A percentile compares a stretch with the other conserved stretches of the same genome.
These are phyloP conservation scores for Zoanthus gigantus DNA, from an alignment of 92 coral and sea anemone species.

Conservation along the genomic window DNA sequence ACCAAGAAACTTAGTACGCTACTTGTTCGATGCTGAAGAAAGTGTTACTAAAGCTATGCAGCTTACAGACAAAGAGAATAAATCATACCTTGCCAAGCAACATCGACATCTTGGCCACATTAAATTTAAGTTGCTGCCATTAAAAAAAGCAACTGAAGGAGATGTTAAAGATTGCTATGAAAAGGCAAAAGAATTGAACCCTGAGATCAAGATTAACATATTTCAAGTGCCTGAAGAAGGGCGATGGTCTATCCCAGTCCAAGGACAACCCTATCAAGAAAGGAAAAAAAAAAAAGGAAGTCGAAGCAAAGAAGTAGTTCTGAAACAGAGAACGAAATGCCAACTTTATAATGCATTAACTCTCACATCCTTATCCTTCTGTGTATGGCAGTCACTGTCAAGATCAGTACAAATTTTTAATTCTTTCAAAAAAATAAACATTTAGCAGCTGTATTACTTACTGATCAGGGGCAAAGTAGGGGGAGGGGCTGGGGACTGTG, in stretches of 20 bases:
- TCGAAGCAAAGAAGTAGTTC: no score
- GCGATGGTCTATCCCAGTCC: not conserved
- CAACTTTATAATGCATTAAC: no score
- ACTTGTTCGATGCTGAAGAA: slow-evolving; percentile 66
- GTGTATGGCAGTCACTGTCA: no score
- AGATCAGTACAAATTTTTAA: no score
- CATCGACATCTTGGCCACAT: slow-evolving; percentile 75
- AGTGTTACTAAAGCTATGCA: slow-evolving; percentile 61
- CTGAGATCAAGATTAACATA: slow-evolving; percentile 57
- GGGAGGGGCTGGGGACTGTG: no score
- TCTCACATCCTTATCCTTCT: not conserved
- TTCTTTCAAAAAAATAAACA: no score
- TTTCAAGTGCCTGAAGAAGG: slow-evolving; percentile 49
- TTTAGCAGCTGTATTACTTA: no score
- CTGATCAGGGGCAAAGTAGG: no score
- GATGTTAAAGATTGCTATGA: slow-evolving; percentile 48
- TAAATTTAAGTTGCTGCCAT: slow-evolving; percentile 32
- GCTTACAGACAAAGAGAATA: slow-evolving; percentile 57
- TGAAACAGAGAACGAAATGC: no score
- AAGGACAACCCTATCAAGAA: slow-evolving; percentile 1
- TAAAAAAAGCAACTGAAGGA: slow-evolving; percentile 57
- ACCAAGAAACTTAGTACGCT: slow-evolving; percentile 29
- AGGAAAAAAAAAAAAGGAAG: not conserved
- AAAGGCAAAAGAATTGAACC: slow-evolving; percentile 66
- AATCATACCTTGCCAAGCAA: slow-evolving; percentile 56